Conservation (phyloP, 2,113 vertebrate genomes). For the Alligator mississippiensis region DNA sequence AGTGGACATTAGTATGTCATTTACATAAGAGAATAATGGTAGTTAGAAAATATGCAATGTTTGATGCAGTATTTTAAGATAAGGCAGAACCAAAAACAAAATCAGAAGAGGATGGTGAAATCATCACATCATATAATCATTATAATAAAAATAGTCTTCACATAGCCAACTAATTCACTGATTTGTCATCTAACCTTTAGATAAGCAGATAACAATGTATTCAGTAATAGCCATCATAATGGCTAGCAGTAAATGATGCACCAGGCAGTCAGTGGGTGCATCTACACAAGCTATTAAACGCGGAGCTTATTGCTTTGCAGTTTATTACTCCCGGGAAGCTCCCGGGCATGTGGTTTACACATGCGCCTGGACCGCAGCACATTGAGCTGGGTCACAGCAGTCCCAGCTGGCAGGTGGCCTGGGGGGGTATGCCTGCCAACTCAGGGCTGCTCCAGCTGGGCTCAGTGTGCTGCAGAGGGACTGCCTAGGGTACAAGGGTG, state of each 20-base stretch:
- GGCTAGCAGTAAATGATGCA: background rate
- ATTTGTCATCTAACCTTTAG: conserved; percentile 42
- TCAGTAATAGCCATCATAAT: background rate
- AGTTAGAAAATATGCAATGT: background rate
- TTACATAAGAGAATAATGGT: background rate
- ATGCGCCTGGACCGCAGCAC: no score
- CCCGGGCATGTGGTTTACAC: no score
- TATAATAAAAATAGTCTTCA: background rate
- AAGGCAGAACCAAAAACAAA: background rate
- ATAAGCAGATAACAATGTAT: background rate
- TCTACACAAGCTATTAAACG: no score
- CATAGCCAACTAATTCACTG: background rate
- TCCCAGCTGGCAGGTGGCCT: no score
- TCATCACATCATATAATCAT: background rate
- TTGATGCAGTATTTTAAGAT: conserved; percentile 2
- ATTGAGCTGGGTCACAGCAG: no score
- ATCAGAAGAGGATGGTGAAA: background rate
- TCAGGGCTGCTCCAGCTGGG: no score
- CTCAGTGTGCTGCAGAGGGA: no score
- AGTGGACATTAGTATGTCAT: background rate
- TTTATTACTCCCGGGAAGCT: no score
- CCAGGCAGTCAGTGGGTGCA: background rate
- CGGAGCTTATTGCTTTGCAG: no score
- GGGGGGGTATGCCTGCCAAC: no score
- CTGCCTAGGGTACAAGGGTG: no score